phyloP scores from a whole-genome alignment of 2,888 invertebrate genomes.

The Volucella inflata region DNA sequence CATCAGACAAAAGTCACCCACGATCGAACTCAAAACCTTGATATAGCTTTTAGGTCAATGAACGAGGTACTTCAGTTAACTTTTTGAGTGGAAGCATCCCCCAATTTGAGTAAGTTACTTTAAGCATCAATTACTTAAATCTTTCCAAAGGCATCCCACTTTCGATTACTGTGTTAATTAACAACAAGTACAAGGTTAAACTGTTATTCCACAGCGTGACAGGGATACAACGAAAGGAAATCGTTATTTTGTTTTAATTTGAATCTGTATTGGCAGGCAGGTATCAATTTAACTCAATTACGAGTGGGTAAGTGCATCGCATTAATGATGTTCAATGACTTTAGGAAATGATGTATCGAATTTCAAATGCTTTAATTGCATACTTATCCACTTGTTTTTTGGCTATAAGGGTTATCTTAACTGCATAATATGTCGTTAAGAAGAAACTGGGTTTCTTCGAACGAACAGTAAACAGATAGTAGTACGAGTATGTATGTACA shows the following conservation, averaged over 20 bases:
- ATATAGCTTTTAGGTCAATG: slow-evolving; percentile 32
- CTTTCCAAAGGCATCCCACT: slow-evolving; percentile 5
- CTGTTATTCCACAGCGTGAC: neutral
- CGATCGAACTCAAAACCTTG: slow-evolving; percentile 27
- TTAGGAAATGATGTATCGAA: neutral
- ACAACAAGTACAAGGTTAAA: slow-evolving; percentile 39
- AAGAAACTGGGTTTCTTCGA: slow-evolving; percentile 1
- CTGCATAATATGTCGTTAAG: neutral
- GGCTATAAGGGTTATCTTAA: slow-evolving; percentile 1
- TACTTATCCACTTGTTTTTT: slow-evolving; percentile 23
- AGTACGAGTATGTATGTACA: too few species aligned
- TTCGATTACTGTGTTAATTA: slow-evolving; percentile 33
- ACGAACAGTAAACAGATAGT: neutral
- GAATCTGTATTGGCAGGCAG: neutral
- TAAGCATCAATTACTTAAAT: slow-evolving; percentile 28
- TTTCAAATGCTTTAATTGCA: slow-evolving; percentile 12
- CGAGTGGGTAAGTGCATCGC: neutral
- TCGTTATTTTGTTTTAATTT: too few species aligned
- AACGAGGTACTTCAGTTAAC: slow-evolving; percentile 28
- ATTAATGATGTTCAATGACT: neutral
- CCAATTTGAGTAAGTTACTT: slow-evolving; percentile 13
- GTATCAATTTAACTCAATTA: neutral
- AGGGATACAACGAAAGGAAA: too few species aligned
- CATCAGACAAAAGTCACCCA: slow-evolving; percentile 1
- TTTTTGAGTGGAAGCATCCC: slow-evolving; percentile 38